Conservation (phyloP, 2,888 invertebrate species). For the Melanophora roralis region DNA sequence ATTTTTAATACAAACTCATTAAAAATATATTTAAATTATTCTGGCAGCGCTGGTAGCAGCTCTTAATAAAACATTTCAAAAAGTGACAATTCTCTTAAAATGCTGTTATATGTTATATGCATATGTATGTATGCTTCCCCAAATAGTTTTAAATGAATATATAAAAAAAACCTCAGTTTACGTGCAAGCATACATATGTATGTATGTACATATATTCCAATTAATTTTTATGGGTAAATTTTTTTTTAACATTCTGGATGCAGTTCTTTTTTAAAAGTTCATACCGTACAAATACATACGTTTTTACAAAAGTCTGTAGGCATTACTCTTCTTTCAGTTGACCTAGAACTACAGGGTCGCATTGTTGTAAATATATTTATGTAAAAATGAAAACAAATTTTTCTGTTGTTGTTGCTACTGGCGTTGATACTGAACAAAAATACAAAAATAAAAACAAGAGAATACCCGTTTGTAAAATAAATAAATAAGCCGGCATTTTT, state of each 20-base stretch:
- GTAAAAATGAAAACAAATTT: not conserved
- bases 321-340: constrained; percentile 21
- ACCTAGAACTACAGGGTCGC: constrained; percentile 6
- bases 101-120: not conserved
- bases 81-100: constrained; percentile 27
- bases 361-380: not conserved
- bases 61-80: not conserved
- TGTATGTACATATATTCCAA: not conserved
- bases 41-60: too few relatives aligned
- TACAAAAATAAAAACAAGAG: too few relatives aligned
- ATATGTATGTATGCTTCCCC: constrained; percentile 36
- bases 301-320: too few relatives aligned
- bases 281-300: not conserved
- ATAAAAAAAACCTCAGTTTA: not conserved
- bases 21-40: too few relatives aligned
- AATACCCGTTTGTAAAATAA: not conserved
- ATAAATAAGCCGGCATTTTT: constrained; percentile 35
- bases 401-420: not conserved
- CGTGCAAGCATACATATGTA: not conserved
- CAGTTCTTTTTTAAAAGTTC: constrained; percentile 5
- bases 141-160: not conserved
- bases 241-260: not conserved
- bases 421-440: not conserved
- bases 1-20: too few relatives aligned
- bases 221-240: not conserved